Conservation (phyloP, 2,888 invertebrate genomes). For the Petrolisthes cinctipes region DNA sequence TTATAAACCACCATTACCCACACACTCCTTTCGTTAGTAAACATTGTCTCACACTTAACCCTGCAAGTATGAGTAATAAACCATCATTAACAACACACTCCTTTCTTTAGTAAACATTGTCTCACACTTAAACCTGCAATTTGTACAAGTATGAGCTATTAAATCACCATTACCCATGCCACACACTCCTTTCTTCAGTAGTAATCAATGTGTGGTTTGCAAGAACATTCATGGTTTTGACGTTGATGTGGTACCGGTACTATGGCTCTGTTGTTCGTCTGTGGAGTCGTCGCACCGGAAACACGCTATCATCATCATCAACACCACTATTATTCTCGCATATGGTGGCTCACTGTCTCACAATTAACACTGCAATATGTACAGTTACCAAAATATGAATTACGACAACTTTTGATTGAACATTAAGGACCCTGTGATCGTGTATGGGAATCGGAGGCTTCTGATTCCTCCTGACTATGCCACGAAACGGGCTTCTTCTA, state of each 20-base stretch:
- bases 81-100: constrained; percentile 44
- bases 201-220: background rate
- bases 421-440: no score
- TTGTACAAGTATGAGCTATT: background rate
- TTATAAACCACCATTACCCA: background rate
- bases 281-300: no score
- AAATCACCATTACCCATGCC: background rate
- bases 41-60: background rate
- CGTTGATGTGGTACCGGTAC: no score
- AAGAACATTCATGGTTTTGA: no score
- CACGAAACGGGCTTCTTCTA: no score
- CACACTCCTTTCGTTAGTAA: background rate
- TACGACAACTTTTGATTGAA: no score
- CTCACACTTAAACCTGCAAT: constrained; percentile 45
- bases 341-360: constrained; percentile 25
- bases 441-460: no score
- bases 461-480: no score
- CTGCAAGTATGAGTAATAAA: constrained; percentile 22
- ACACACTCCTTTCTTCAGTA: background rate
- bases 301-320: no score
- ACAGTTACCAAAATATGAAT: no score
- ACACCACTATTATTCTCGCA: no score
- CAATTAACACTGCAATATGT: background rate
- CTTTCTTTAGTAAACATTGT: constrained; percentile 52
- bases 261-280: no score